Conservation (phyloP, 1,140 invertebrate species). For the Atopsyche davidsoni region DNA sequence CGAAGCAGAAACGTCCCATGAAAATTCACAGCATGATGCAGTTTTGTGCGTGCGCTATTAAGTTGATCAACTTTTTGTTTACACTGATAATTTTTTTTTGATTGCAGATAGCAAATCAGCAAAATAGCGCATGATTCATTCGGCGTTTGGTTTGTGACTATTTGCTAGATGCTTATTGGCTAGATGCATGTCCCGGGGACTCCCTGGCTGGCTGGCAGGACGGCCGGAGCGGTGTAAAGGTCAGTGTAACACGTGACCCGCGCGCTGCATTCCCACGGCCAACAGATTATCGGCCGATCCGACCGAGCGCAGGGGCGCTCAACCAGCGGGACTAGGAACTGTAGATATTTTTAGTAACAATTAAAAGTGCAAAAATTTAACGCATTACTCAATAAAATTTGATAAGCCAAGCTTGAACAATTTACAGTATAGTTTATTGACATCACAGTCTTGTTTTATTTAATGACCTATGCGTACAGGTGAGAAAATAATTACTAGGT, state of each 20-base stretch:
- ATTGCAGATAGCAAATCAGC: no score
- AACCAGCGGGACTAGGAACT: no score
- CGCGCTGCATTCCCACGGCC: constrained; percentile 27
- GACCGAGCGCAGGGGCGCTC: background rate
- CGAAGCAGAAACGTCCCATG: no score
- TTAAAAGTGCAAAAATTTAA: background rate
- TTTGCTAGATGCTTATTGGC: constrained; percentile 6
- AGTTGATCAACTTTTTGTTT: background rate
- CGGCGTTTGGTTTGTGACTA: constrained; percentile 6
- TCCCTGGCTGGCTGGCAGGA: constrained; percentile 9
- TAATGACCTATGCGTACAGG: no score
- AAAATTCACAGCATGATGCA: no score
- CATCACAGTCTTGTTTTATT: background rate
- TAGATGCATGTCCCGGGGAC: constrained; percentile 7
- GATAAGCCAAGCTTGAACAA: background rate
- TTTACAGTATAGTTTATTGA: background rate
- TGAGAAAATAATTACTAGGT: no score
- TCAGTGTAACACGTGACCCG: constrained; percentile 29
- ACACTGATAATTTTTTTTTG: background rate
- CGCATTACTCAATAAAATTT: background rate
- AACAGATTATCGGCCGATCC: constrained; percentile 19
- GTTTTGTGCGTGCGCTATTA: no score
- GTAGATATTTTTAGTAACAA: background rate
- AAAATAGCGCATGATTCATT: no score
- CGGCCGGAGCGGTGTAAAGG: constrained; percentile 9